phyloP scores from a whole-genome alignment of 64 coral and sea anemone genomes.

The Actinia equina region DNA sequence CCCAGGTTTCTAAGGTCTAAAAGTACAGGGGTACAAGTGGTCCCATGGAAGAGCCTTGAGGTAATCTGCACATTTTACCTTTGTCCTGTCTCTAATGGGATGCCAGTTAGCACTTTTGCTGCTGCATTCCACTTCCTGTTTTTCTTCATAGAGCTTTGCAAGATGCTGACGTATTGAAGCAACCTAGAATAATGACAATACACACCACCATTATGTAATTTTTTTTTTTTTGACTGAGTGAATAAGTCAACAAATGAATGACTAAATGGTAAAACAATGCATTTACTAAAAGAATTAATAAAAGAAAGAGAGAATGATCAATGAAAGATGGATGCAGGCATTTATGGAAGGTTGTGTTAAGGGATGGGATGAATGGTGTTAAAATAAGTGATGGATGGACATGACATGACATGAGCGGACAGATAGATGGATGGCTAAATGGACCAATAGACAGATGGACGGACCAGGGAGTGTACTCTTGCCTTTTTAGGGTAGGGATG shows the following conservation, averaged over 20 bases:
- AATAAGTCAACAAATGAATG: neutral
- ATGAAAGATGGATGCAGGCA: neutral
- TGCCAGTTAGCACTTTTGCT: constrained; percentile 64
- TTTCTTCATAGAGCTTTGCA: constrained; percentile 69
- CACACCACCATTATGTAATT: neutral
- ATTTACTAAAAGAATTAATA: neutral
- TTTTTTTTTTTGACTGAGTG: neutral
- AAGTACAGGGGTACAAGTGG: no score
- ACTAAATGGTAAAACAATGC: neutral
- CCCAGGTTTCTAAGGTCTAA: no score
- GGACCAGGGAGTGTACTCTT: no score
- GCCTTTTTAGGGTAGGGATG: no score
- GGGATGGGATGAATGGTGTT: no score
- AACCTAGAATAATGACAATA: constrained; percentile 32
- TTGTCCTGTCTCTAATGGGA: constrained; percentile 85
- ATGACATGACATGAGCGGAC: no score
- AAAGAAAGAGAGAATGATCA: neutral
- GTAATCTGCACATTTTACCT: constrained; percentile 27
- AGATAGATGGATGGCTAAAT: neutral
- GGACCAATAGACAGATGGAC: neutral
- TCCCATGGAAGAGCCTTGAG: no score
- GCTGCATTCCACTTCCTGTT: constrained; percentile 70
- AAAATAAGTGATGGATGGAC: neutral
- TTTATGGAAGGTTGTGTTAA: no score
- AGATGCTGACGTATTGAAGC: constrained; percentile 75